phyloP scores from a whole-genome alignment of 2,797 vertebrate species.

The Periparus ater region DNA sequence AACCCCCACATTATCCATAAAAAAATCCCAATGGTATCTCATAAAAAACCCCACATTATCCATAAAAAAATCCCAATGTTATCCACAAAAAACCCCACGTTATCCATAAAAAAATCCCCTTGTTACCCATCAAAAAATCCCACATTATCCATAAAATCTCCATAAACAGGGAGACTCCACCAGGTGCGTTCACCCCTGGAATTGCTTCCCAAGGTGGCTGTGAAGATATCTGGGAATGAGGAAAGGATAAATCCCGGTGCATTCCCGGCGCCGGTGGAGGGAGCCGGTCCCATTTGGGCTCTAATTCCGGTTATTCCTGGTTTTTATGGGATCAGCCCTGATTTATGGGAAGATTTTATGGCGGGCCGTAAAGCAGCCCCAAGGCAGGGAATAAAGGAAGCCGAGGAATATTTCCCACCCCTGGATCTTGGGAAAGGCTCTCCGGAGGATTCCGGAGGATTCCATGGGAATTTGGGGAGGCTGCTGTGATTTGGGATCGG shows the following conservation, averaged over 20 bases:
- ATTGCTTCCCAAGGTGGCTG: not conserved
- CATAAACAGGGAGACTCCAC: not conserved
- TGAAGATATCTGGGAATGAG: not conserved
- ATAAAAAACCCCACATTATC: not conserved
- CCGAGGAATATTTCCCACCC: not conserved
- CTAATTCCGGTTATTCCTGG: not conserved
- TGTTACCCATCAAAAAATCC: not conserved
- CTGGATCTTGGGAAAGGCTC: fast-evolving
- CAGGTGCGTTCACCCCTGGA: not conserved
- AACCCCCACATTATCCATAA: fast-evolving
- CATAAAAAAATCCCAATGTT: not conserved
- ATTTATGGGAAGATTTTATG: slow-evolving; percentile 69
- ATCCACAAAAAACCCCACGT: not conserved
- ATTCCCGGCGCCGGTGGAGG: fast-evolving
- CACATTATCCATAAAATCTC: fast-evolving
- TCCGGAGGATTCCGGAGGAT: not conserved
- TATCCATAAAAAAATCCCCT: not conserved
- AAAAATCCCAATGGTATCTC: not conserved
- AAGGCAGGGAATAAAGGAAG: slow-evolving; percentile 59
- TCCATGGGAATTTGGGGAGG: fast-evolving
- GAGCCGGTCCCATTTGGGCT: not conserved
- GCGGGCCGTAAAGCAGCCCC: slow-evolving; percentile 63
- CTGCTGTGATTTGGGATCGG: fast-evolving
- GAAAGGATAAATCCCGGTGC: not conserved
- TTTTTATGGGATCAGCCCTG: slow-evolving; percentile 40